Evolutionary conservation across 1,140 invertebrate species (phyloP).

Genomic region (Paramacrobiotus metropolitanus): DNA sequence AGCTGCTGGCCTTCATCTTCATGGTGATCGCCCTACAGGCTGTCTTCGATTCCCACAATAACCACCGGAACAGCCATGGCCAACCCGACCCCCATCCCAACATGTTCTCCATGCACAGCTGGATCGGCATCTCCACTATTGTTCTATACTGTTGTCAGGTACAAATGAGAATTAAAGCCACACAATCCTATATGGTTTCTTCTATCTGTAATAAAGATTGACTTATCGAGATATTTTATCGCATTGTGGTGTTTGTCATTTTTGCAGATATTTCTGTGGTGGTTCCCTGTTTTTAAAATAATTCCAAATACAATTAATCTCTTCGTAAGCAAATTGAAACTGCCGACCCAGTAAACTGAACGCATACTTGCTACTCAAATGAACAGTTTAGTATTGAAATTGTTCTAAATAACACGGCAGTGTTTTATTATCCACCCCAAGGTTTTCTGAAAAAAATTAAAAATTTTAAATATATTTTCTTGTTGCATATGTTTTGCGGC

Average conservation of each 20-base stretch:
- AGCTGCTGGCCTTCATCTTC: conserved; percentile 39
- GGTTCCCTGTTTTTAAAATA: background rate
- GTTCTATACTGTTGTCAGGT: conserved; percentile 9
- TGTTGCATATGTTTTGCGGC: too few species aligned
- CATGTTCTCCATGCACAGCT: conserved; percentile 30
- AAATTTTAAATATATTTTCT: too few species aligned
- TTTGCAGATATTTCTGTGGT: background rate
- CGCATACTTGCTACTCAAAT: too few species aligned
- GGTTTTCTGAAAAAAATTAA: too few species aligned
- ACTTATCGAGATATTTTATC: too few species aligned
- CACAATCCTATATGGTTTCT: too few species aligned
- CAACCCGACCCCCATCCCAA: conserved; percentile 37
- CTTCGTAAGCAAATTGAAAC: too few species aligned
- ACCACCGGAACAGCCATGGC: conserved; percentile 14
- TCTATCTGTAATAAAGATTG: too few species aligned
- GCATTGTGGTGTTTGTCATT: background rate
- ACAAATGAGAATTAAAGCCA: background rate
- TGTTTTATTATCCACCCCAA: too few species aligned
- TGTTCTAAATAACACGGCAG: too few species aligned
- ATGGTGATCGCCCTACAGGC: conserved; percentile 45
- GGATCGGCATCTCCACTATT: conserved; percentile 7
- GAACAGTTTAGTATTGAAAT: too few species aligned
- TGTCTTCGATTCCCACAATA: conserved; percentile 60
- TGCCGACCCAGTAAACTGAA: too few species aligned
- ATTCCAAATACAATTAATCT: background rate